Percentiles rank a stretch among this genome's conserved stretches.
These are phyloP conservation scores for Sparus aurata DNA, from an alignment of 2,797 vertebrate species.

Conservation along the genomic window DNA sequence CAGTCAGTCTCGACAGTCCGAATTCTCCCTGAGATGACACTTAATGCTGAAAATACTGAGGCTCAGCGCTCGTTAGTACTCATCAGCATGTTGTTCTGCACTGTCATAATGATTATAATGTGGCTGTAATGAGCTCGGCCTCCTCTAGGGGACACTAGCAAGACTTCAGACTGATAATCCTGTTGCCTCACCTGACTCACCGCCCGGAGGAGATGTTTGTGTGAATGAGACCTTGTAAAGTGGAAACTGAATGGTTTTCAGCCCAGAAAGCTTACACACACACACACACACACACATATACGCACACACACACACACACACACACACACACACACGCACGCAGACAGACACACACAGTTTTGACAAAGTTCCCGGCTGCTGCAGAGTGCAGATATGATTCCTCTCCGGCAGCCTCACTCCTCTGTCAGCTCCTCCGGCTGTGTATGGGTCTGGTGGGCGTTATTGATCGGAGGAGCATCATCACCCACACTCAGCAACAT, in stretches of 20 bases:
- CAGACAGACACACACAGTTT: conserved; percentile 7
- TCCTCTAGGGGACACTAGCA: conserved; percentile 49
- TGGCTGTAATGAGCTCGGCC: conserved; percentile 28
- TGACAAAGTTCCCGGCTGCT: conserved; percentile 38
- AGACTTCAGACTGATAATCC: conserved; percentile 5
- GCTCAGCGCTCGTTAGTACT: background rate
- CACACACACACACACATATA: conserved; percentile 5
- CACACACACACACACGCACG: conserved; percentile 28
- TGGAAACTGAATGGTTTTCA: conserved; percentile 44
- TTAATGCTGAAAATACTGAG: background rate
- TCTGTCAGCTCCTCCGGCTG: conserved; percentile 51
- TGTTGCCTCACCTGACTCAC: conserved; percentile 37
- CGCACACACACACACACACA: conserved; percentile 29
- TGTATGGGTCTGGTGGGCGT: conserved; percentile 46
- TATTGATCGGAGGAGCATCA: conserved; percentile 60
- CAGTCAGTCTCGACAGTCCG: background rate
- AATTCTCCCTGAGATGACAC: background rate
- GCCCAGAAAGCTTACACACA: background rate
- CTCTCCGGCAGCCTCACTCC: conserved; percentile 27
- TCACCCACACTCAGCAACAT: conserved; percentile 56
- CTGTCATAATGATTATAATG: conserved; percentile 1
- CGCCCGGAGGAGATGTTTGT: conserved; percentile 42
- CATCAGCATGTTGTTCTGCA: background rate
- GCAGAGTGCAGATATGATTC: conserved; percentile 33
- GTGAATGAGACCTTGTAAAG: conserved; percentile 55